phyloP scores from a whole-genome alignment of 2,888 invertebrate genomes.

The Agrochola litura region DNA sequence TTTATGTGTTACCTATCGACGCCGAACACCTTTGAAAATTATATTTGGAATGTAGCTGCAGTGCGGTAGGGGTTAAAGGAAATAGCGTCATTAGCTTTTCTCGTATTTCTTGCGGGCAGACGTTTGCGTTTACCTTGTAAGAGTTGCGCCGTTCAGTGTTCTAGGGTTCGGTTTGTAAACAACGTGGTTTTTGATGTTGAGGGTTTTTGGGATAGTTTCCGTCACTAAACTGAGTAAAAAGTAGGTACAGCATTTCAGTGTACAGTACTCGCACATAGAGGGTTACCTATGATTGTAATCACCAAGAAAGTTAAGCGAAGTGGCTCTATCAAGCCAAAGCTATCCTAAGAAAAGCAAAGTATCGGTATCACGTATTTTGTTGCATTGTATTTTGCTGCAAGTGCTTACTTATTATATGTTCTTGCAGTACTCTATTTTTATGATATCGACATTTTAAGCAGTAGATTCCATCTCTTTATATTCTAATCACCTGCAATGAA shows the following conservation, averaged over 20 bases:
- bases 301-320: not conserved
- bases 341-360: slow-evolving; percentile 9
- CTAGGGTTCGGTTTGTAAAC: slow-evolving; percentile 56
- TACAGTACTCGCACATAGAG: not conserved
- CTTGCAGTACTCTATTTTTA: slow-evolving; percentile 35
- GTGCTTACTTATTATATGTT: slow-evolving; percentile 16
- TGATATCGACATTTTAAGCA: slow-evolving; percentile 40
- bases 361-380: slow-evolving; percentile 27
- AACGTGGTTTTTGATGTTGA: slow-evolving; percentile 9
- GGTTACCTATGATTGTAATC: not conserved
- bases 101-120: slow-evolving; percentile 84
- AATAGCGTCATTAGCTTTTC: slow-evolving; percentile 88
- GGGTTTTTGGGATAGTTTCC: not conserved
- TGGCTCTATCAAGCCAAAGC: not conserved
- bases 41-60: slow-evolving; percentile 86
- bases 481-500: slow-evolving; percentile 13
- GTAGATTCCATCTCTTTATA: too few relatives aligned
- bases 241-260: not conserved
- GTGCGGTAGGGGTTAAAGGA: slow-evolving; percentile 83
- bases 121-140: slow-evolving; percentile 82
- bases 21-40: slow-evolving; percentile 85
- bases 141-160: slow-evolving; percentile 71
- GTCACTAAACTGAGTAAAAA: not conserved
- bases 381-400: slow-evolving; percentile 32
- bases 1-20: slow-evolving; percentile 88